Base-by-base conservation (phyloP, 2,888 invertebrate species). In the Chalcosyrphus nemorum region DNA sequence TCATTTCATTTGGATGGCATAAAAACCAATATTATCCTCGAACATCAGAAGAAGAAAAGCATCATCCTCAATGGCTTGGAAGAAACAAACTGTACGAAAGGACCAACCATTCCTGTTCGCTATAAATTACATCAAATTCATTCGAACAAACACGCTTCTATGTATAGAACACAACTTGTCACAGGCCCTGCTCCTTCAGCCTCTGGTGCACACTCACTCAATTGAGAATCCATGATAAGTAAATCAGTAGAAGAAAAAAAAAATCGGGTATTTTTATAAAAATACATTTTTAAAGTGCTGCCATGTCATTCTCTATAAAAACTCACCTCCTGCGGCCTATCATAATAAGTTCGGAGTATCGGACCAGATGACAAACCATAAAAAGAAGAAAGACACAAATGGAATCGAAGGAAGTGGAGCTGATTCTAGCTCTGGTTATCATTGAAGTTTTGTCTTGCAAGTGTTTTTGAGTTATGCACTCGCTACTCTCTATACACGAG, bases 271-370 rank as follows among this genome's bases (percentile, higher is more conserved):
- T 65, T 52, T 66, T 66, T 35, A 29, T 29, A 68, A 43, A 56
- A 68, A 61, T 74, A 74, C 32, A 54, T 32, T 47, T 74, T 54
- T 74, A 74, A 74, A 63, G 74, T 74, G 74, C 63, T 74, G 74
- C 74, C 74, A 74, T 63, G 74, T 35, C 52, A 4, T 56, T 43
- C 24, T 35, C 63, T 74, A 65, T 76, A 76, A 66, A 76, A 76
- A 76, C 76, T 47, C 76, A 76, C 76, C 76, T 76, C 76, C 76
- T 76, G 76, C 76, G 43, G 76, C 76, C 76, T 76, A 76, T 76
- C 76, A 68, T 68, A 68, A 76, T 76, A 59, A 66, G 50, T 68
- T 68, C 32, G 50, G n/a, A n/a, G n/a, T 57, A 76, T 66, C 76
- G 52, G 43, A 7, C 50, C 45, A 68, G 66, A 76, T 76, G 76